These are phyloP conservation scores for Orestias chungarensis DNA, from an alignment of 2,797 vertebrate species.

Conservation along the genomic window DNA sequence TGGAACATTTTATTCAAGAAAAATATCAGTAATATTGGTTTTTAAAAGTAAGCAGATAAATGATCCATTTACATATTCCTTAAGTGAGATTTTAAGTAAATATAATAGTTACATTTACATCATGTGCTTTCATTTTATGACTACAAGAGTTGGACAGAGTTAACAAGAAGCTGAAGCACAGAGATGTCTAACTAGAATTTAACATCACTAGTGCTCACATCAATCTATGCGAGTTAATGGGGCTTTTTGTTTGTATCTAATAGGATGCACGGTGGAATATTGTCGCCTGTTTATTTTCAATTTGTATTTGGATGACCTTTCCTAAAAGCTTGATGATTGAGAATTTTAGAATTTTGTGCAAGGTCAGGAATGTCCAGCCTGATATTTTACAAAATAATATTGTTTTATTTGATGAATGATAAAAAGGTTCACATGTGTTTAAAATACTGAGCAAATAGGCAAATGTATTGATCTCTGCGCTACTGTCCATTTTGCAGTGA, in stretches of 20 bases:
- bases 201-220: neutral
- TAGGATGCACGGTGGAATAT: neutral
- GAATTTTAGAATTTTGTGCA: neutral
- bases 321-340: neutral
- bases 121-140: neutral
- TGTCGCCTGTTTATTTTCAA: neutral
- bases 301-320: neutral
- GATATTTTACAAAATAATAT: neutral
- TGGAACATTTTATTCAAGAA: neutral
- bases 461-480: neutral
- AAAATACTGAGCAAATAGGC: neutral
- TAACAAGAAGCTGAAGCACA: no score
- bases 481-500: neutral
- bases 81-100: neutral
- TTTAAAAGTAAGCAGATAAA: neutral
- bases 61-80: neutral
- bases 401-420: neutral
- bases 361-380: neutral
- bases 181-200: neutral
- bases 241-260: neutral
- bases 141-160: neutral
- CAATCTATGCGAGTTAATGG: no score
- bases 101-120: neutral
- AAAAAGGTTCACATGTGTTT: neutral
- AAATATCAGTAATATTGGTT: neutral